Evolutionary conservation across 2,888 invertebrate genomes (phyloP), one percentile per base, ranked within the genome.

Genomic region (Cenopis cana): DNA sequence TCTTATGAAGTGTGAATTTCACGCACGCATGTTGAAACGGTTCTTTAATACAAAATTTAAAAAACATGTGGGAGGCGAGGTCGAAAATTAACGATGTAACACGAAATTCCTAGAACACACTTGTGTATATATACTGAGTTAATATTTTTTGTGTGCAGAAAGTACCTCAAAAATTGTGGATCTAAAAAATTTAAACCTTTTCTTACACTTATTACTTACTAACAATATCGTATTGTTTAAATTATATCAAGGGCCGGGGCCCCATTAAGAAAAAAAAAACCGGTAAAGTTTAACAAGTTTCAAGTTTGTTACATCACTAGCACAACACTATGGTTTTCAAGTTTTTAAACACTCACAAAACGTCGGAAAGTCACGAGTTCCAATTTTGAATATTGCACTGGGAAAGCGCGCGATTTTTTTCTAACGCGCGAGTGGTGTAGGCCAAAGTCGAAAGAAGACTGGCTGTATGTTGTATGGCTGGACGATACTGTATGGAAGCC

Each of bases 381-480:
- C n/a, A 60, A 49, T 54, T 70, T 70, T 10, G 59, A 70, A 55
- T 62, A 61, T 69, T 52, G 46, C 11, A 60, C 65, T 20, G 70
- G 2, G 64, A 57, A 59, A 60, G 65, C 66, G 69, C 50, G 24
- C 59, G 65, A 68, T 70, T 59, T 73, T 75, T 77, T 74, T 74
- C 79, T 74, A 75, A 77, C 76, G 75, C 86, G 84, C 89, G 88
- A 83, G 82, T 82, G 75, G 69, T 77, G 66, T 74, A 73, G 75
- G 68, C 82, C 80, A 83, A 78, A 73, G 85, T 79, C 85, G 88
- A 87, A 83, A 77, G 66, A 78, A 84, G 83, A 91, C 91, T 91
- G 89, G 76, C 80, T 76, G 78, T 67, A 20, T 18, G 41, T 24
- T 18, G 54, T 50, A 46, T 38, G 69, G 20, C 29, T 11, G 54